These are phyloP conservation scores for Gymnogyps californianus DNA, from an alignment of 2,113 vertebrate species.

Conservation along the genomic window DNA sequence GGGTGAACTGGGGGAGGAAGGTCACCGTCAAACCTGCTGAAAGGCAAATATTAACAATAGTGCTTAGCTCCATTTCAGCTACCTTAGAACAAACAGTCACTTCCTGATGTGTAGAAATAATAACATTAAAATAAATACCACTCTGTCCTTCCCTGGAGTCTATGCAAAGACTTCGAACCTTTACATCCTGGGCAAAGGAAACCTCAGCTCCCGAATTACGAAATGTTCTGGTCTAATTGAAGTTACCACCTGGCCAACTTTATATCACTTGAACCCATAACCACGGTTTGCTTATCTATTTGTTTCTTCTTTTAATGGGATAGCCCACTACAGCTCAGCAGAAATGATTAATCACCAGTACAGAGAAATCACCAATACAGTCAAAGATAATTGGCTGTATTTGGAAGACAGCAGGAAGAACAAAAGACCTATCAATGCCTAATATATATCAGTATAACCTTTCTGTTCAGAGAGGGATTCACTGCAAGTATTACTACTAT, in stretches of 20 bases:
- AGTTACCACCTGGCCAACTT: background rate
- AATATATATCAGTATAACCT: background rate
- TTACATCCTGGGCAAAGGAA: background rate
- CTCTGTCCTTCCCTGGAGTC: background rate
- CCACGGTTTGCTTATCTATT: background rate
- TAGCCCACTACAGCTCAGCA: background rate
- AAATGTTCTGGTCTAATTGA: background rate
- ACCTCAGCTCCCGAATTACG: background rate
- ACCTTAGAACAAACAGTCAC: conserved; percentile 40
- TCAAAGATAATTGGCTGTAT: background rate
- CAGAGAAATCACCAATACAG: background rate
- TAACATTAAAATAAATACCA: conserved; percentile 18
- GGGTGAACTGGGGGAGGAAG: background rate
- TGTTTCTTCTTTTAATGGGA: background rate
- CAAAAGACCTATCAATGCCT: background rate
- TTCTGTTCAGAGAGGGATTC: background rate
- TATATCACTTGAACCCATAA: background rate
- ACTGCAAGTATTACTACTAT: background rate
- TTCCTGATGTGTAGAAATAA: conserved; percentile 8
- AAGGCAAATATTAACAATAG: conserved; percentile 49
- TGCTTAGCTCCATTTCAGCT: background rate
- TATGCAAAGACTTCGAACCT: background rate
- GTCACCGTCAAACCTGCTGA: background rate
- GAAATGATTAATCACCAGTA: background rate
- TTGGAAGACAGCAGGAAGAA: background rate